Evolutionary conservation across 2,797 vertebrate species (phyloP).

Genomic region (Tolypeutes matacus): DNA sequence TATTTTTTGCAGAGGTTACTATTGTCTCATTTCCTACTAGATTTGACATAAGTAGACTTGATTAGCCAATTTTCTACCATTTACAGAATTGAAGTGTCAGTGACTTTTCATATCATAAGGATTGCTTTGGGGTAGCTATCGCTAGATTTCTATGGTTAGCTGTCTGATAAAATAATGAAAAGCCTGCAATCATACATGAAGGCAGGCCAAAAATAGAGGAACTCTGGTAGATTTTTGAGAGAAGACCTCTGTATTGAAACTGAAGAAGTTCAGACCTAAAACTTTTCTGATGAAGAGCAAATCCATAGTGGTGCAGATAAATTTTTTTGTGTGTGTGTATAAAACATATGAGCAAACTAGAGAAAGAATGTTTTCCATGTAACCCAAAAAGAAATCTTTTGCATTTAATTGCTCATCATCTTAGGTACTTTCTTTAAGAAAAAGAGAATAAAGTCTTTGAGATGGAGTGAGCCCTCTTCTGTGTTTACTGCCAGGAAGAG

Average conservation of each 20-base stretch:
- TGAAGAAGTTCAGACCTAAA: background rate
- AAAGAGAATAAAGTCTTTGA: conserved; percentile 3
- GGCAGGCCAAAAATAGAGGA: background rate
- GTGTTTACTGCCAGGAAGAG: background rate
- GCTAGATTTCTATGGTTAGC: background rate
- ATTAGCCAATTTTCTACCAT: background rate
- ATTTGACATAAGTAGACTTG: conserved; percentile 40
- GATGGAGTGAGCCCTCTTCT: background rate
- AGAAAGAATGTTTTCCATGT: background rate
- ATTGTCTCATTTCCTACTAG: conserved; percentile 8
- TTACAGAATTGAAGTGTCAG: background rate
- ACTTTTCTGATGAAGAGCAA: conserved; percentile 20
- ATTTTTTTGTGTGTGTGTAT: background rate
- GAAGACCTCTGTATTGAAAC: background rate
- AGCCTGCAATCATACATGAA: background rate
- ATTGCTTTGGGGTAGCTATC: conserved; percentile 17
- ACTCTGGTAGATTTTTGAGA: background rate
- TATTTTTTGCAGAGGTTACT: conserved; percentile 41
- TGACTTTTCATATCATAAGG: conserved; percentile 9
- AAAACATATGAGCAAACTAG: background rate
- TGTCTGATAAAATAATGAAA: background rate
- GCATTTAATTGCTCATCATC: background rate
- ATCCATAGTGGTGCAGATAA: background rate
- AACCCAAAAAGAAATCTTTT: background rate
- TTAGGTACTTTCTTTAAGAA: background rate